Percentiles rank a stretch among this genome's conserved stretches.
Conservation (phyloP, 2,888 invertebrate species). For the Atrina japonica region DNA sequence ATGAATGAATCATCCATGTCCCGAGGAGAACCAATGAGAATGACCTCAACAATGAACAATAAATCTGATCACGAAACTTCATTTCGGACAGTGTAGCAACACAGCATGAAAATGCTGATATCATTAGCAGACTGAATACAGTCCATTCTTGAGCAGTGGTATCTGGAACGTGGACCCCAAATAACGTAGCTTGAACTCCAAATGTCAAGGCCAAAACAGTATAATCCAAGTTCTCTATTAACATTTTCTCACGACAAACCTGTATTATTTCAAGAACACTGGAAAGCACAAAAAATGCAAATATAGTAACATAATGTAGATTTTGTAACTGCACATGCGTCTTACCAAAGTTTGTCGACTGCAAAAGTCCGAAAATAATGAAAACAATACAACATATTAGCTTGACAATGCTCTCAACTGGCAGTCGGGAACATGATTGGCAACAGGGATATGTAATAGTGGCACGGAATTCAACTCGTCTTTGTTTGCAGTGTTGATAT, state of each 20-base stretch:
- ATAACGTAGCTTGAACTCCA: conserved; percentile 38
- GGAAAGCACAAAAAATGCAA: conserved; percentile 38
- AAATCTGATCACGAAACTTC: conserved; percentile 35
- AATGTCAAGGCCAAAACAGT: conserved; percentile 38
- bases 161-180: conserved; percentile 27
- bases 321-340: conserved; percentile 16
- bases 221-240: conserved; percentile 45
- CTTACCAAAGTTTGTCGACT: conserved; percentile 14
- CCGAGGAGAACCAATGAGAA: conserved; percentile 44
- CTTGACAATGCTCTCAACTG: conserved; percentile 41
- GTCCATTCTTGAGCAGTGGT: conserved; percentile 24
- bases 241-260: conserved; percentile 28
- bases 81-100: conserved; percentile 36
- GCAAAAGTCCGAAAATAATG: conserved; percentile 23
- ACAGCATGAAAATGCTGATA: conserved; percentile 26
- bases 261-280: conserved; percentile 37
- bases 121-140: conserved; percentile 29
- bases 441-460: conserved; percentile 40
- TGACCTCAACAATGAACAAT: conserved; percentile 38
- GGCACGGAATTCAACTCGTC: conserved; percentile 28
- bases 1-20: conserved; percentile 46
- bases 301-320: conserved; percentile 33
- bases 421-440: conserved; percentile 19
- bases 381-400: conserved; percentile 25
- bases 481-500: conserved; percentile 35